Evolutionary conservation across 1,140 invertebrate species (phyloP), one percentile per base, ranked within the genome.

Genomic region (Platyura marginata): DNA sequence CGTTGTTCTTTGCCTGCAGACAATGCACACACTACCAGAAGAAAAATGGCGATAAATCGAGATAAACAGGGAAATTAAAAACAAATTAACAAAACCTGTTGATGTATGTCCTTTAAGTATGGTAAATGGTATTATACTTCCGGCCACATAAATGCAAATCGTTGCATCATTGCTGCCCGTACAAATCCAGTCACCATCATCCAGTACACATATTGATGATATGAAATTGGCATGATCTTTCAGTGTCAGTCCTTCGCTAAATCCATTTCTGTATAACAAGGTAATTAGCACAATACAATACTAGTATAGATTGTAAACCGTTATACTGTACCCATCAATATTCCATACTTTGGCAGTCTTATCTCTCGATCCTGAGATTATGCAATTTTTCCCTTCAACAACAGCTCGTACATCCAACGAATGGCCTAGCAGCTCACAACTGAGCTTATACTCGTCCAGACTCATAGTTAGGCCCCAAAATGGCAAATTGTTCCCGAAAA

Each of bases 121-220:
- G 6, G 77, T 52, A 37, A 74, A 60, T 2, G 78, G 74, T 37
- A 75, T 65, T 34, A 61, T 63, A 39, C 70, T 66, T 29, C 70
- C 68, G 9, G 70, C 56, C 43, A 71, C 67, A 57, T 85, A 94
- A 11, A 82, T 71, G 47, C 81, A 71, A 50, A 96, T 88, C 1
- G 70, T 73, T 40, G 74, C 76, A 59, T 96, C 90, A 64, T 92
- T 86, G 49, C 88, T 86, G 9, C 88, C 90, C 21, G 88, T 92
- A 43, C 56, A 59, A 2, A 90, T 62, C 49, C 93, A 80, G 2
- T 87, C 56, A 16, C 88, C 88, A 22, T 78, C 68, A 5, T 81
- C 79, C 47, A 91, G 55, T 48, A 77, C 76, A 54, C 75, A 79
- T 1, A 92, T 77, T 49, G 75, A 75, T 2, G 75, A 79, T 0